Evolutionary conservation across 2,888 invertebrate genomes (phyloP), one percentile per base, ranked within the genome.

Genomic region (Sipha maydis): DNA sequence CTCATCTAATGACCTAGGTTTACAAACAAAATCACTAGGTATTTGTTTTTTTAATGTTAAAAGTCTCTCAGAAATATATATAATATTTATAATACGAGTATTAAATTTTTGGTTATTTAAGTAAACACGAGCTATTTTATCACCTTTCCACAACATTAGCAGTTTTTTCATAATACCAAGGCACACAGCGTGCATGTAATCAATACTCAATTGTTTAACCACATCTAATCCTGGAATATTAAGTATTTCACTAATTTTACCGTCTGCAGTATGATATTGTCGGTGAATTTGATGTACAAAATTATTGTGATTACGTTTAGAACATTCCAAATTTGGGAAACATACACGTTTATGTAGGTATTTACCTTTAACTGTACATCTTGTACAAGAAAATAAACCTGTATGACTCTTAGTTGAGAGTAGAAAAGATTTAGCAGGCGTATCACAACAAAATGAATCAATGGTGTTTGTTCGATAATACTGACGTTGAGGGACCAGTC

Each of bases 151-250:
- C 9, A 75, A 25, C 2, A 25, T 75, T 9, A 75, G 38, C 38
- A 75, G 34, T 75, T 75, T 75, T 75, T 75, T 75, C 73, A 75
- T 75, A 25, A 38, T 25, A 21, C 73, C 73, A 34, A 75, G 9
- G 38, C 19, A 25, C 1, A 75, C 73, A 75, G 21, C 19, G 38
- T 75, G 73, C 73, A 75, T 75, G 34, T 78, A 78, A 17, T 78
- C 78, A 78, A 28, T 31, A 31, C 28, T 21, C 54, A 78, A 5
- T 54, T 17, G 19, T n/a, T 78, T n/a, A 9, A 78, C 56, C 5
- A 78, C 31, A 78, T 78, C 78, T 54, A 78, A 17, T 19, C 31
- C 56, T 54, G 78, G 78, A 31, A 78, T 78, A 31, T 54, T 56
- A 28, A 31, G 21, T 56, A 78, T 28, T 28, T 31, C 19, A 14